Conservation (phyloP, 2,797 vertebrate species). For the Pelobates cultripes region DNA sequence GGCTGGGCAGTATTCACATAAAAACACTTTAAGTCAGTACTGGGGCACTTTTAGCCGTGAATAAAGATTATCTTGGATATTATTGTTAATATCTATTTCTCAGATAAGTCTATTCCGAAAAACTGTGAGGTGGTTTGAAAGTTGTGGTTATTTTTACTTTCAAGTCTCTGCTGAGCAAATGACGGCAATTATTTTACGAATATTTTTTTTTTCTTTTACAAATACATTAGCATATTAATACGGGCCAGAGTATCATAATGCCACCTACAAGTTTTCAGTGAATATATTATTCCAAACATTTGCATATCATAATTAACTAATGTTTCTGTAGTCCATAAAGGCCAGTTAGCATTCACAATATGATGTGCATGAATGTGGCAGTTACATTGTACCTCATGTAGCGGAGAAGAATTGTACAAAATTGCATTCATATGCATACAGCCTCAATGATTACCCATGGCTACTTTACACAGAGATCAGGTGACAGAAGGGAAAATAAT, state of each 20-base stretch:
- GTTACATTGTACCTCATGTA: slow-evolving; percentile 14
- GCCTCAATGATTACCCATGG: background rate
- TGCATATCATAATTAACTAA: slow-evolving; percentile 54
- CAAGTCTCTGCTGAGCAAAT: slow-evolving; percentile 15
- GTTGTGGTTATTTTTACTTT: slow-evolving; percentile 18
- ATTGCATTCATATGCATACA: slow-evolving; percentile 16
- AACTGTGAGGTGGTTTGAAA: slow-evolving; percentile 25
- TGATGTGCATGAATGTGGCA: slow-evolving; percentile 44
- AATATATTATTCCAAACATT: slow-evolving; percentile 48
- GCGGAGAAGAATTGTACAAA: slow-evolving; percentile 12
- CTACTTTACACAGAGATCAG: background rate
- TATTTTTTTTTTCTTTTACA: slow-evolving; percentile 22
- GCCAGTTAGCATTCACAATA: slow-evolving; percentile 39
- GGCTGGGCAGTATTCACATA: background rate
- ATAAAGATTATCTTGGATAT: slow-evolving; percentile 1
- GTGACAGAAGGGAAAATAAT: background rate
- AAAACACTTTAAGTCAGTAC: background rate
- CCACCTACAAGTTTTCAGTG: slow-evolving; percentile 43
- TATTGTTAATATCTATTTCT: slow-evolving; percentile 22
- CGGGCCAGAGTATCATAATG: slow-evolving; percentile 33
- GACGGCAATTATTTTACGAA: slow-evolving; percentile 33
- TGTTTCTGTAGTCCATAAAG: slow-evolving; percentile 44
- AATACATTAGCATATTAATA: slow-evolving; percentile 52
- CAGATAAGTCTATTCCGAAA: slow-evolving; percentile 26
- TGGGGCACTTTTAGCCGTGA: background rate